Conservation (phyloP, 2,113 vertebrate species). For the Excalfactoria chinensis region DNA sequence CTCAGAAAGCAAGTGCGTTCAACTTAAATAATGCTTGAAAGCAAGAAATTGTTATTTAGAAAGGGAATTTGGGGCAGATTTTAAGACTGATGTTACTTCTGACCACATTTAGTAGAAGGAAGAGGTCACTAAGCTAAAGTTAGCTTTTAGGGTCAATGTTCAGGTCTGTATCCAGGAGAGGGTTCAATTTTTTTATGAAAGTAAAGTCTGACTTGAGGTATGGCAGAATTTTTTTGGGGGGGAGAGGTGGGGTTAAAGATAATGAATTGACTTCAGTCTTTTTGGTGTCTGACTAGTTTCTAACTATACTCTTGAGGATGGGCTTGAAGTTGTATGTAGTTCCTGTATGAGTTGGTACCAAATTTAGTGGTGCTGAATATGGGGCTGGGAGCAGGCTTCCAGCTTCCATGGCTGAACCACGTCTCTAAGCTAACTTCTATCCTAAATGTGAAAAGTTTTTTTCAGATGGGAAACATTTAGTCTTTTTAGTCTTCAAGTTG, state of each 20-base stretch:
- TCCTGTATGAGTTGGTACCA: neutral
- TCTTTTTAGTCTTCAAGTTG: neutral
- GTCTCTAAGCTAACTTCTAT: neutral
- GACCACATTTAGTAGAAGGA: neutral
- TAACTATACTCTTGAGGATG: neutral
- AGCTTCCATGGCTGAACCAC: neutral
- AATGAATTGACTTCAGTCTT: neutral
- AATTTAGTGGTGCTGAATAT: neutral
- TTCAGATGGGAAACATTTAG: neutral
- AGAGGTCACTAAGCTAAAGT: neutral
- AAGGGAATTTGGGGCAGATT: fast-evolving
- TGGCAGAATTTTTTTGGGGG: neutral
- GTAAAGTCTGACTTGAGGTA: neutral
- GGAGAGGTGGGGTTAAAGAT: neutral
- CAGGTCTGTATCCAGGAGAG: neutral
- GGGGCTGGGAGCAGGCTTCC: neutral
- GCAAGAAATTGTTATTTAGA: neutral
- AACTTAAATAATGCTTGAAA: neutral
- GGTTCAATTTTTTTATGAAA: neutral
- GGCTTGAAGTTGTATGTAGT: neutral
- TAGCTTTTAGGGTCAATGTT: neutral
- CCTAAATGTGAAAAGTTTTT: neutral
- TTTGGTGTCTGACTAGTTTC: neutral
- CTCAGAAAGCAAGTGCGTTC: neutral
- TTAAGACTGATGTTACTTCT: neutral